These are phyloP conservation scores for Entomobrya proxima DNA, from an alignment of 2,888 invertebrate species.

Conservation along the genomic window DNA sequence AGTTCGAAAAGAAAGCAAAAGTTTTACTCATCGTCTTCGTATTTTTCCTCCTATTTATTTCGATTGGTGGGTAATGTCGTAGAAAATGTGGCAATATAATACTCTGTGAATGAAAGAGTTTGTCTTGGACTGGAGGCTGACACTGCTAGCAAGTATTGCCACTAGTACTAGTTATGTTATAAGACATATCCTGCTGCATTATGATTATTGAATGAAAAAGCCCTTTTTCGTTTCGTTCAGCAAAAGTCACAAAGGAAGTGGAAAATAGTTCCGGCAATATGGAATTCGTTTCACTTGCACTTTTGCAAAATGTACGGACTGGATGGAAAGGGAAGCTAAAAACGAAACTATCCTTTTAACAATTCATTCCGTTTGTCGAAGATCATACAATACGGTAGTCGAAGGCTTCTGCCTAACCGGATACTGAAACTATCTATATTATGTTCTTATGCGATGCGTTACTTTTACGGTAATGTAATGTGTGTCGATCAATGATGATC, in stretches of 20 bases:
- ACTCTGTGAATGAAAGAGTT: no score
- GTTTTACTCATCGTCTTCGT: constrained; percentile 16
- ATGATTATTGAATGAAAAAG: not conserved
- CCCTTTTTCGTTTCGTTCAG: constrained; percentile 2
- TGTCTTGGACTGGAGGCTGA: no score
- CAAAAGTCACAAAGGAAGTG: not conserved
- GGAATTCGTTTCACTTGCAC: constrained; percentile 7
- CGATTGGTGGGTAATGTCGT: constrained; percentile 59
- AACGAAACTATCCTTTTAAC: not conserved
- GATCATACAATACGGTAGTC: not conserved
- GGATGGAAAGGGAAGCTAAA: not conserved
- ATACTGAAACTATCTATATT: not conserved
- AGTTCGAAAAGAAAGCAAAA: constrained; percentile 3
- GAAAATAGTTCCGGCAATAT: constrained; percentile 19
- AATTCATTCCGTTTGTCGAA: not conserved
- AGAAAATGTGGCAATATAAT: constrained; percentile 43
- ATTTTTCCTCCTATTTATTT: constrained; percentile 57
- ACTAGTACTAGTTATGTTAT: no score
- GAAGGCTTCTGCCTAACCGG: not conserved
- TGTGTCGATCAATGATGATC: not conserved
- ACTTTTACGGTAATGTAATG: not conserved
- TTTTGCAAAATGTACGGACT: not conserved
- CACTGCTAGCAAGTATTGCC: no score
- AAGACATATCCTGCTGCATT: no score
- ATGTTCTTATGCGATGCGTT: not conserved